Evolutionary conservation across 30 jellyfish, hydroid and myxozoan species (phyloP), one percentile per base, ranked within the genome.

Genomic region (Aurelia coerulea): DNA sequence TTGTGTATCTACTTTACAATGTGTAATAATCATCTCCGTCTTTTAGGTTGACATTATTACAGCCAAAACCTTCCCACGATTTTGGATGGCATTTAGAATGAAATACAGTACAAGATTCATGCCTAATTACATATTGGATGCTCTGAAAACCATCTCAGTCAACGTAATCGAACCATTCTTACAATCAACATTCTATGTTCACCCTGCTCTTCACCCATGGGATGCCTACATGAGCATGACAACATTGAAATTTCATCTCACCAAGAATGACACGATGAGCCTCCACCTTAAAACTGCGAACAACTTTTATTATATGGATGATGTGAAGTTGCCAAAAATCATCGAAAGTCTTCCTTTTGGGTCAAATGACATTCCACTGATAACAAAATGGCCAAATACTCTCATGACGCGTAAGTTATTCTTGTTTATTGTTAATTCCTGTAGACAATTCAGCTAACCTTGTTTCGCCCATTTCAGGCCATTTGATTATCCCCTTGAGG

Each of bases 301-400:
- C 10, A 50, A 31, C 32, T 60, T 84, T 14, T 78, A 67, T 42
- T 17, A 46, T 32, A 19, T 79, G 78, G 80, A 78, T 49, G 91
- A 88, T 46, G 80, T 88, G 66, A 88, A 71, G 64, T 81, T 88
- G 62, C 96, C 96, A 56, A 32, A 32, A 16, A 37, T 60, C 15
- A 15, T 77, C 31, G 79, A 62, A 52, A 65, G 91, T 18, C 50
- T 88, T 56, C 96, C 96, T 13, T 60, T 37, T 10, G 91, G 91
- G 60, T 56, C 96, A 16, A 64, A 42, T 6, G 79, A 71, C 46
- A 68, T 79, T n/a, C 89, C 89, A 1, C 10, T 88, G 76, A 10
- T 73, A 35, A 42, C 41, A 62, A 88, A 88, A 62, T 49, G 79
- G 54, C 49, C 79, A 17, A 42, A 2, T 18, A 18, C 29, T 1